Base-by-base conservation (phyloP, 2,113 vertebrate species). In the Seriola dumerili region DNA sequence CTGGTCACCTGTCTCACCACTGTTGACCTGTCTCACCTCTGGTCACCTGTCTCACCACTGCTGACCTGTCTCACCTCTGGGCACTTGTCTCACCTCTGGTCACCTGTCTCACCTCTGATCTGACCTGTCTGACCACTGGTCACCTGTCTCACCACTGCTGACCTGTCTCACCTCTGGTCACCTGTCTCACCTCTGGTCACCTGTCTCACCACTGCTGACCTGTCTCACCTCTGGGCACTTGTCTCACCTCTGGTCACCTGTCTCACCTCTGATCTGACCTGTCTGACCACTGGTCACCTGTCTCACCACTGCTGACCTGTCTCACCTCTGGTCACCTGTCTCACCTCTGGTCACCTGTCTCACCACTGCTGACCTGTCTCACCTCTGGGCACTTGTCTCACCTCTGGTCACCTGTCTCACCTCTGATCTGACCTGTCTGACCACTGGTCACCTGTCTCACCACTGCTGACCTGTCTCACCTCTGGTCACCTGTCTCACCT, bases 301-400 rank as follows among this genome's bases (percentile, higher is more conserved):
- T 69, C 93, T 94, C 94, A 97, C 97, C 97, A 96, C 96, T 94
- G 91, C 95, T 97, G 3, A 1, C 40, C 40, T 44, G 42, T 44
- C 42, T 44, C 42, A 44, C 42, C 10, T 48, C 54, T 14, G 36
- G 3, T 50, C 71, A 55, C 38, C 63, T 32, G 23, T 77, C 64
- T 58, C 38, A 21, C 36, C 77, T 38, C 36, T 38, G 36, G 4
- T 8, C 25, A 34, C 48, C 61, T 4, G 71, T 70, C 94, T 94
- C 94, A 97, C 97, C 97, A 96, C 96, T 94, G 92, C n/a, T n/a
- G n/a, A 23, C 23, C 66, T 19, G 25, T 36, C 57, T 44, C 36
- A 55, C 25, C 42, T 61, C 65, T 50, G 8, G 34, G 1, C 23
- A 23, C 23, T 1, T 23, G 3, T 50, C 71, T 63, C 94, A 23